Evolutionary conservation across 1,140 invertebrate genomes (phyloP), one percentile per base, ranked within the genome.

Genomic region (Sycobia sp.): DNA sequence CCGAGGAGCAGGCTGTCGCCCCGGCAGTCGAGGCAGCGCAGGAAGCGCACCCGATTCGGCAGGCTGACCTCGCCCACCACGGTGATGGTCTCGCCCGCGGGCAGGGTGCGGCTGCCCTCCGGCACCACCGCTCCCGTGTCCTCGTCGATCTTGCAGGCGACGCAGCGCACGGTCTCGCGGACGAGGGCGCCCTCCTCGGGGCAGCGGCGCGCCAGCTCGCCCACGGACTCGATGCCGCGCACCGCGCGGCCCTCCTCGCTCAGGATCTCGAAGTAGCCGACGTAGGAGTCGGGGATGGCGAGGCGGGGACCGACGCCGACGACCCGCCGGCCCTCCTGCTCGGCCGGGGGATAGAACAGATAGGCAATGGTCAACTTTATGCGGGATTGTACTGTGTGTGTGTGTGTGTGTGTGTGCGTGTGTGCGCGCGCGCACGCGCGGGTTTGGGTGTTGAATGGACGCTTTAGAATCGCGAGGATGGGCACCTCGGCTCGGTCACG

Each of bases 221-320:
- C 83, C 1, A 97, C 94, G 62, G 88, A 92, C 74, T 95, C 93
- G 69, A 97, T 94, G 67, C 93, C 93, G 50, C 92, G 85, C 2
- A 94, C 92, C 14, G 93, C 91, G 67, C 91, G 84, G 0, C 94
- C 95, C 75, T 97, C 94, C 80, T 97, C 94, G 74, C 93, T 96
- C 23, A 97, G 82, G 32, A 97, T 86, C 82, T 97, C 95, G 77
- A 97, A 97, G 81, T 93, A 97, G 7, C 95, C 95, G 64, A 90
- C 85, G 77, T 95, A 97, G 8, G 89, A 88, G 61, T 96, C 90
- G 0, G 95, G 95, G 51, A 97, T 96, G 44, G 93, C 88, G 39
- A 97, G 82, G 70, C 91, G 86, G 0, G 92, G 91, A 10, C 93
- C 91, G 0, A 92, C 86, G 61, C 87, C 90, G 22, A 91, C 90